These are phyloP conservation scores for Drosophila albomicans DNA, from an alignment of 1,140 invertebrate species.

Conservation along the genomic window DNA sequence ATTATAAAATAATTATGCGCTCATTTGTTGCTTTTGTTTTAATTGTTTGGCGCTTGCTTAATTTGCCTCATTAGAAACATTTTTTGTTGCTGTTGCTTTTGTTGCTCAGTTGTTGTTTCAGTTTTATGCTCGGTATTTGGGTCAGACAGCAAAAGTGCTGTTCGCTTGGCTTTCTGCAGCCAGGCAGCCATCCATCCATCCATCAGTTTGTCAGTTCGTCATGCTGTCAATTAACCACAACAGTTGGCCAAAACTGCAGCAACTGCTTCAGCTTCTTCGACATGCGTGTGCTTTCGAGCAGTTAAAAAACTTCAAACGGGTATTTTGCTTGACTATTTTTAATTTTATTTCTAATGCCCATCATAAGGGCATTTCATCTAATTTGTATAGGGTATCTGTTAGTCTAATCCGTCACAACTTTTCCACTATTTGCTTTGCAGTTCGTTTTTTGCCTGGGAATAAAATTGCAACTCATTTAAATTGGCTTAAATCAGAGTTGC, in stretches of 20 bases:
- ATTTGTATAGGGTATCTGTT: neutral
- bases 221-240: conserved; percentile 30
- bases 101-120: conserved; percentile 5
- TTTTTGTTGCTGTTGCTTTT: conserved; percentile 31
- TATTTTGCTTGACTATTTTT: neutral
- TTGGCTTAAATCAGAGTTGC: conserved; percentile 46
- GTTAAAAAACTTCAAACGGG: conserved; percentile 12
- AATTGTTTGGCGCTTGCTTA: conserved; percentile 80
- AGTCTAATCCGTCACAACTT: neutral
- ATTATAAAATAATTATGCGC: conserved; percentile 81
- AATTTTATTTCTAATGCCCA: neutral
- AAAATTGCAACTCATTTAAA: conserved; percentile 59
- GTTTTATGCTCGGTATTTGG: conserved; percentile 52
- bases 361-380: too few species aligned
- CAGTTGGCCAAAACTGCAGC: conserved; percentile 11
- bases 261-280: conserved; percentile 16
- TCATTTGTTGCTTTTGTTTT: conserved; percentile 78
- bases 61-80: conserved; percentile 79
- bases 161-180: conserved; percentile 24
- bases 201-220: conserved; percentile 37
- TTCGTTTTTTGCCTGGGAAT: conserved; percentile 9
- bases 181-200: conserved; percentile 28
- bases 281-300: conserved; percentile 1
- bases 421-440: neutral
- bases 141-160: conserved; percentile 52